phyloP scores from a whole-genome alignment of 92 coral and sea anemone species.

The Virgularia gustaviana region DNA sequence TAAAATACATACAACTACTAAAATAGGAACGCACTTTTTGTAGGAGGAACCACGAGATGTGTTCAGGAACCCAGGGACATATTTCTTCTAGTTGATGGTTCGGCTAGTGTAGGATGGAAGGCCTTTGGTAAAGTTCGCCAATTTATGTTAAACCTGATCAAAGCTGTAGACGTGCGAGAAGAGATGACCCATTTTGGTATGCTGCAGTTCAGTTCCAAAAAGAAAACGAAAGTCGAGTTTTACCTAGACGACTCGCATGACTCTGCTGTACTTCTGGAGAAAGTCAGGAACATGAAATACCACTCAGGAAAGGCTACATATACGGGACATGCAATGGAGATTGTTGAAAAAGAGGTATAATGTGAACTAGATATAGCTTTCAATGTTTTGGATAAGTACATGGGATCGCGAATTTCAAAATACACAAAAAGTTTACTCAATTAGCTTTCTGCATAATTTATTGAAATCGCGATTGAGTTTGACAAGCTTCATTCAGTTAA shows the following conservation, averaged over 20 bases:
- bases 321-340: neutral
- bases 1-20: neutral
- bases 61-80: conserved; percentile 32
- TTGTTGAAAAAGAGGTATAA: conserved; percentile 24
- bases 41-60: too few species aligned
- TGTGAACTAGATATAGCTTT: too few species aligned
- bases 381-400: too few species aligned
- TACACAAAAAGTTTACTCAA: too few species aligned
- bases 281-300: conserved; percentile 9
- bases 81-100: conserved; percentile 28
- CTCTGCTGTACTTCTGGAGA: conserved; percentile 1
- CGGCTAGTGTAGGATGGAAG: neutral
- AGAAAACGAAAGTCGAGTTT: conserved; percentile 20
- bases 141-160: conserved; percentile 14
- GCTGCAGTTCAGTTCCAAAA: conserved; percentile 19
- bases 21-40: neutral
- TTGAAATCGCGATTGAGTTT: too few species aligned
- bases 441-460: too few species aligned
- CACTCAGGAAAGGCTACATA: neutral
- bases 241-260: conserved; percentile 27
- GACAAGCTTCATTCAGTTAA: too few species aligned
- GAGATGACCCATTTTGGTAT: conserved; percentile 28
- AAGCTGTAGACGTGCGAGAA: conserved; percentile 13
- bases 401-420: too few species aligned
- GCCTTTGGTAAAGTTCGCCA: conserved; percentile 6